Conservation (phyloP, 2,113 vertebrate genomes). For the Cettia cetti region DNA sequence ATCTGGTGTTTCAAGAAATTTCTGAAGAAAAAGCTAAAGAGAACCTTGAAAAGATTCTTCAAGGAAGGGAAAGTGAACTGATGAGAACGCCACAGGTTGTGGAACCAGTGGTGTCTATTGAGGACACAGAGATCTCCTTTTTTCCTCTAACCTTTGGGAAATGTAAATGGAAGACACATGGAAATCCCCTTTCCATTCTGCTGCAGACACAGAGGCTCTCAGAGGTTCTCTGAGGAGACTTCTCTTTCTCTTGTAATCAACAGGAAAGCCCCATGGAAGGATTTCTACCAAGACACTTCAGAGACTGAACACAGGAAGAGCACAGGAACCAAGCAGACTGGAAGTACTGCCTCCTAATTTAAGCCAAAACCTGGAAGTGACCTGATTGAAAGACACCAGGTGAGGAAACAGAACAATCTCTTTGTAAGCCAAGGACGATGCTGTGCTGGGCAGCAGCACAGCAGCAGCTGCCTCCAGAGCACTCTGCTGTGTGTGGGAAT, state of each 20-base stretch:
- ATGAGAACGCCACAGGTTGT: neutral
- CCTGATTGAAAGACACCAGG: neutral
- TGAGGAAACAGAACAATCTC: neutral
- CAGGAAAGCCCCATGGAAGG: neutral
- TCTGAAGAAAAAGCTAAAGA: neutral
- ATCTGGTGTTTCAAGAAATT: neutral
- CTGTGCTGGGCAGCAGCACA: neutral
- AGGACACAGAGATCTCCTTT: neutral
- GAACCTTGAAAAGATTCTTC: neutral
- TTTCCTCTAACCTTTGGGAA: neutral
- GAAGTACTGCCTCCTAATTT: neutral
- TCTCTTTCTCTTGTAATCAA: neutral
- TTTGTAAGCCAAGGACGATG: neutral
- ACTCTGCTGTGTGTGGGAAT: neutral
- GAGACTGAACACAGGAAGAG: neutral
- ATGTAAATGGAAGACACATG: neutral
- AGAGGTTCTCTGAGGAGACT: neutral
- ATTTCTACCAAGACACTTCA: neutral
- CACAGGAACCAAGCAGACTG: neutral
- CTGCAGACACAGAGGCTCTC: neutral
- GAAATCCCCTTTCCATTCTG: neutral
- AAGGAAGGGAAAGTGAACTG: neutral
- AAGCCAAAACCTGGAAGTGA: neutral
- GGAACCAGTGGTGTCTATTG: neutral
- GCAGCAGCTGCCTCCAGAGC: neutral